Evolutionary conservation across 2,888 invertebrate genomes (phyloP), one percentile per base, ranked within the genome.

Genomic region (Dryocosmus kuriphilus): DNA sequence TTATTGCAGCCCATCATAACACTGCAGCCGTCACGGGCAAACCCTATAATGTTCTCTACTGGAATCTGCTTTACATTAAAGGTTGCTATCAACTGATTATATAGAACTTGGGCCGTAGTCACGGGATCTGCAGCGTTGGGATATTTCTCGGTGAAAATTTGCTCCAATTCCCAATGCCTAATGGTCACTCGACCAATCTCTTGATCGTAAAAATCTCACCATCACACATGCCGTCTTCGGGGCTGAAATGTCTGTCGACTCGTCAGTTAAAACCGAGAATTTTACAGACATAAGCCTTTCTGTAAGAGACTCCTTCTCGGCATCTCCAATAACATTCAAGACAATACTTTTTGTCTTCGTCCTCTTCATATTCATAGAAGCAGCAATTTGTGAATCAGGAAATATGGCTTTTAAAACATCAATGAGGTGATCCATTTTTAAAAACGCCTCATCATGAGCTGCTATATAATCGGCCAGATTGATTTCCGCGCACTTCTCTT

Each of bases 1-100:
- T 83, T 82, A 46, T 77, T 67, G 5, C 38, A n/a, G 14, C 81
- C 80, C 82, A 83, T 84, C 82, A 83, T 84, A n/a, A 77, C 67
- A 76, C 65, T 82, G 24, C 81, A 79, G 27, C 81, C 80, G 55
- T 83, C 82, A 22, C 81, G 79, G 14, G 74, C 79, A 75, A 83
- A 81, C 24, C 81, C 75, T 24, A 81, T 71, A n/a, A 82, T 74
- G 73, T 84, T 81, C 16, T 80, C 38, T 22, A 65, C 35, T 19
- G 78, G 73, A 63, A 84, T 63, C n/a, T 77, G 46, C 22, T 74
- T 35, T 74, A 55, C 7, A 46, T 74, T 55, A n/a, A 61, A 79
- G 41, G 75, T 76, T 16, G 55, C 24, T 30, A 74, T 77, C 22
- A 81, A 46, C 16, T 35, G 61, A 27, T 41, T 51, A 38, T 74